Evolutionary conservation across 2,113 vertebrate genomes (phyloP).

Genomic region (Pterocles gutturalis): DNA sequence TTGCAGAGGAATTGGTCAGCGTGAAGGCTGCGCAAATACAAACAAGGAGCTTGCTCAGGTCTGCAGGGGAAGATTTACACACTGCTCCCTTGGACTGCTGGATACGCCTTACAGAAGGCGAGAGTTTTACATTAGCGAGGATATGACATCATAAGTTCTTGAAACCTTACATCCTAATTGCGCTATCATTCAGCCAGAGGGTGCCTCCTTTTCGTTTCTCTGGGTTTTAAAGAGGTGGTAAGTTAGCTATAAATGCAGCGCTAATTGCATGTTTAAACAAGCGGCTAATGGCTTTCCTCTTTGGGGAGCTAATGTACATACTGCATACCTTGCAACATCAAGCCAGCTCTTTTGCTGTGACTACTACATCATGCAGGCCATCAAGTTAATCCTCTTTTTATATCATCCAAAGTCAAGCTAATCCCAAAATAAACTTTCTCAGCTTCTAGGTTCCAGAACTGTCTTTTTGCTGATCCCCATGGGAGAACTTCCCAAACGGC

Average conservation of each 20-base stretch:
- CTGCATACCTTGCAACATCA: not conserved
- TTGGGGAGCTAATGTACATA: not conserved
- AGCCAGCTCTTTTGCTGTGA: not conserved
- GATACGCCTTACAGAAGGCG: accelerated
- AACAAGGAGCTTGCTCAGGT: not conserved
- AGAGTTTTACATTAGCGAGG: not conserved
- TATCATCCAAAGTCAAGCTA: not conserved
- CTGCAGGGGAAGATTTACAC: accelerated
- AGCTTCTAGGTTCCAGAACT: not conserved
- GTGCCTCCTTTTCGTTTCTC: not conserved
- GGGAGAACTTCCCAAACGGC: not conserved
- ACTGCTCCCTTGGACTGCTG: not conserved
- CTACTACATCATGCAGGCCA: not conserved
- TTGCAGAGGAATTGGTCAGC: not conserved
- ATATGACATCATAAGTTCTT: not conserved
- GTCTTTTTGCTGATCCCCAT: not conserved
- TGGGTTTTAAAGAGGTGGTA: slow-evolving; percentile 4
- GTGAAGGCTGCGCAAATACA: not conserved
- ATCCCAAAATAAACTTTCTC: slow-evolving; percentile 26
- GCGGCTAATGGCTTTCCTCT: not conserved
- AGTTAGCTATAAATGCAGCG: not conserved
- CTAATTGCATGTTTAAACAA: not conserved
- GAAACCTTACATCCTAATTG: not conserved
- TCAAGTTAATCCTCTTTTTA: slow-evolving; percentile 15
- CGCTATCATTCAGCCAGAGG: not conserved